These are phyloP conservation scores for Lepus americanus DNA, from an alignment of 2,113 vertebrate species.

Conservation along the genomic window DNA sequence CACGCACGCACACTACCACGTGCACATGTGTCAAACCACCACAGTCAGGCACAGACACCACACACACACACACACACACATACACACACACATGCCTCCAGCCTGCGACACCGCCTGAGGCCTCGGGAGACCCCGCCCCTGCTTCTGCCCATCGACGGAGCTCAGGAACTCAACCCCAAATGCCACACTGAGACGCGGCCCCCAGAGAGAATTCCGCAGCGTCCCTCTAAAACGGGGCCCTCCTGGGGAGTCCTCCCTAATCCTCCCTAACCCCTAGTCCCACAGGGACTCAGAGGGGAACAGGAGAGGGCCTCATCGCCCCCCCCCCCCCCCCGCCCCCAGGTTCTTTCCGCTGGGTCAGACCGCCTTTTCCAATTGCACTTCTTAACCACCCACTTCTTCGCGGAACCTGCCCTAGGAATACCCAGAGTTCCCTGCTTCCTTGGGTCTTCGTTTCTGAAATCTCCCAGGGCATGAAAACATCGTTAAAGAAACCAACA, in stretches of 20 bases:
- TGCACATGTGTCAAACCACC: accelerated
- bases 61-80: too few species aligned
- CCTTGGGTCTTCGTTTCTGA: neutral
- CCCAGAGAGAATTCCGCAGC: too few species aligned
- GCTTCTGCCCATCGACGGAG: neutral
- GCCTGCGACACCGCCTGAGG: neutral
- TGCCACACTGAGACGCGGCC: too few species aligned
- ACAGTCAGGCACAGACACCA: neutral
- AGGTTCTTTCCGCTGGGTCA: neutral
- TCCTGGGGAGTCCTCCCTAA: too few species aligned
- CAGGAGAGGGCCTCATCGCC: too few species aligned
- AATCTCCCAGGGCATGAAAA: neutral
- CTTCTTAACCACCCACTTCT: neutral
- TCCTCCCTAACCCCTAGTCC: too few species aligned
- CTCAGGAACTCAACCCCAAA: neutral
- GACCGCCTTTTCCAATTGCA: neutral
- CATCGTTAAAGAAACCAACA: too few species aligned
- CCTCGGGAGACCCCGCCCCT: neutral
- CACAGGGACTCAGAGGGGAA: neutral
- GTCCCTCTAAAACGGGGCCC: too few species aligned
- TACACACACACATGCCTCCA: neutral
- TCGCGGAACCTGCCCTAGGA: too few species aligned
- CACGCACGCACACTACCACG: neutral
- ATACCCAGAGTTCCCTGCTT: neutral
- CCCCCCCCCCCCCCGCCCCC: too few species aligned